Evolutionary conservation across 2,888 invertebrate genomes (phyloP), one percentile per base, ranked within the genome.

Genomic region (Drosophila recens): DNA sequence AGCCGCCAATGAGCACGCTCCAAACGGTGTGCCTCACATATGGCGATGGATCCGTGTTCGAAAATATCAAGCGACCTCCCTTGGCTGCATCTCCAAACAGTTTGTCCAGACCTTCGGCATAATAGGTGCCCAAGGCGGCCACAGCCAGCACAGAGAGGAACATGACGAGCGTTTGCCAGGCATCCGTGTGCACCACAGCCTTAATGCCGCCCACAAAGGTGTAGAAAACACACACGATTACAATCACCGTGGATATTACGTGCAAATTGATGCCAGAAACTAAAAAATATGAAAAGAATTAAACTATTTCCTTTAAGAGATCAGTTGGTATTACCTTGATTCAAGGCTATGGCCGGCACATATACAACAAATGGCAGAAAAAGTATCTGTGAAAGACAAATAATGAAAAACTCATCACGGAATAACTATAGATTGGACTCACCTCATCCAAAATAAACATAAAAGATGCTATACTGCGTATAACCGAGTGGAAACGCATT

Each of bases 211-310:
- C 96, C 94, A 97, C 93, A 81, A 96, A 95, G 23, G 98, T 98
- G 91, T 98, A 98, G 91, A 97, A 95, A 48, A 97, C 96, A 91
- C 97, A 97, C 71, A 97, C 95, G 36, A 95, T 84, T 79, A 97
- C 97, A 87, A 97, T 96, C 51, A 95, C 93, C 49, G 95, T 94
- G 52, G 96, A 96, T 72, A 97, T 95, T 57, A 96, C 93, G 93
- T 96, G 96, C 62, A 97, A 94, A 93, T 96, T 95, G 76, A 97
- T 94, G 49, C 97, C 97, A 69, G 97, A 97, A 75, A 98, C 98
- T 97, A 33, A 11, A 30, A 49, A 13, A 11, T 3, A 20, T 11
- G 4, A 11, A 42, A 11, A 15, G 2, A 20, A 11, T 58, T 38
- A 34, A 40, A 6, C 4, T 6, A 15, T 13, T 36, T 13, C 13